A percentile compares a stretch with the other conserved stretches of the same genome.
Evolutionary conservation across 2,113 vertebrate species (phyloP).

Genomic region (human): GRCh38 chr14:25914001-25914500

Average conservation of each 20-base stretch:
- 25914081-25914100: neutral
- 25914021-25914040: neutral
- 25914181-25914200: neutral
- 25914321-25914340: neutral
- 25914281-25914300: neutral
- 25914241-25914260: neutral
- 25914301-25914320: neutral
- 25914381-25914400: neutral
- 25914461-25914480: neutral
- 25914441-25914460: neutral
- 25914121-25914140: neutral
- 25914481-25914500: neutral
- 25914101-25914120: neutral
- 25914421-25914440: neutral
- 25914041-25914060: neutral
- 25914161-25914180: neutral
- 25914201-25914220: conserved; percentile 6
- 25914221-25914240: neutral
- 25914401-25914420: neutral
- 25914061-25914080: neutral
- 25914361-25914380: neutral
- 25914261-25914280: neutral
- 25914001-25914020: neutral
- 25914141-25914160: neutral
- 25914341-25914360: neutral